Base-by-base conservation (phyloP, 2,797 vertebrate species). In the Argyrosomus regius region DNA sequence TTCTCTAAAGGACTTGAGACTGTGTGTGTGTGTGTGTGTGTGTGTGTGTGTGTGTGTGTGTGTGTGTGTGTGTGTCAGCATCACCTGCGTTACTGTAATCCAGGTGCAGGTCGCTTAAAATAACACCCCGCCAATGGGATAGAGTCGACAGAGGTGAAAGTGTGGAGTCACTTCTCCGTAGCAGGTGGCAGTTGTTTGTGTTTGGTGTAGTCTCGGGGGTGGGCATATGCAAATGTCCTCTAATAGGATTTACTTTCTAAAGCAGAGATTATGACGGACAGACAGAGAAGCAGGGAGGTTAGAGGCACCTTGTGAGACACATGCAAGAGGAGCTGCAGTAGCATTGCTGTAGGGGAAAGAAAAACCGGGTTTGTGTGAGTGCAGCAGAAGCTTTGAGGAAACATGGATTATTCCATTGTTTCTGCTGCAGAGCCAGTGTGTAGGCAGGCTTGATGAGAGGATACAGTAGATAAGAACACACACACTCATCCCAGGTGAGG, bases 221-320 rank as follows among this genome's bases (percentile, higher is more conserved):
- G 8, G 59, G 58, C 39, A 6, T 67, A 81, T 72, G 81, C 77
- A 76, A 72, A 85, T 75, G 52, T 71, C 56, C 62, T 52, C 50
- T 92, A 90, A 92, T 88, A 83, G 82, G 91, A 68, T 92, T 89
- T 85, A 68, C 72, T 69, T 63, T 62, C 64, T 69, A 72, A 75
- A 43, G 28, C 75, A 60, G 77, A 66, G 86, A 88, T 92, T 90
- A 89, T 84, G 81, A 83, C 43, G 39, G 48, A 65, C 54, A 62
- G 67, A 22, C 49, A 61, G 72, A 60, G 45, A 58, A 48, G 70
- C 72, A 73, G 78, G 35, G 58, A 69, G 67, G 63, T 53, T 49
- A 72, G n/a, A 60, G 56, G 71, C 74, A 76, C 63, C 76, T 67
- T 59, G 48, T 46, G 59, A 56, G 64, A 70, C 11, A 46, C 46